Conservation (phyloP, 2,113 vertebrate species). For the Crypturellus undulatus region DNA sequence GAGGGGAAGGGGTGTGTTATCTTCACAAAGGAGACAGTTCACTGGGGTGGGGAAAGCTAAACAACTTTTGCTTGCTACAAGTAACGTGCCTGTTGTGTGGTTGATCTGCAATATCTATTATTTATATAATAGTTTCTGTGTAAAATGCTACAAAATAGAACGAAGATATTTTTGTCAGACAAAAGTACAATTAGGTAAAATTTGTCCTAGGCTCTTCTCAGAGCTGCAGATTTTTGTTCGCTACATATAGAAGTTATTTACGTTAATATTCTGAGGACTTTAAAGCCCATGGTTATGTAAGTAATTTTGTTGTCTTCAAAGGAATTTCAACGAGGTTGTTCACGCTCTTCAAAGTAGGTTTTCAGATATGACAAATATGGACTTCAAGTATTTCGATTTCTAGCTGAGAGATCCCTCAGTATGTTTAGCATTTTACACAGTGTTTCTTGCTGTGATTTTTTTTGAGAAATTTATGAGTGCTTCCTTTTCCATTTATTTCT, state of each 20-base stretch:
- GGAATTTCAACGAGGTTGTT: not conserved
- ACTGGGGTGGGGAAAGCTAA: not conserved
- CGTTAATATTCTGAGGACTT: not conserved
- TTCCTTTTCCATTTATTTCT: not conserved
- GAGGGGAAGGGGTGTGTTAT: not conserved
- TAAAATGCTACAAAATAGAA: too few relatives aligned
- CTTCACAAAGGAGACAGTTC: not conserved
- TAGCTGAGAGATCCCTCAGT: not conserved
- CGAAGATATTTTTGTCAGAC: too few relatives aligned
- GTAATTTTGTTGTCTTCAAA: not conserved
- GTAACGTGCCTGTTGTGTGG: too few relatives aligned
- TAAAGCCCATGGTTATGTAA: not conserved
- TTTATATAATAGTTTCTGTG: too few relatives aligned
- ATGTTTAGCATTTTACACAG: not conserved
- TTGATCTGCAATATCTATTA: too few relatives aligned
- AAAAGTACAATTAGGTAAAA: too few relatives aligned
- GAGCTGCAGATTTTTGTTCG: not conserved
- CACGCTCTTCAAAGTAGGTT: not conserved
- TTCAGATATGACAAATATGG: not conserved
- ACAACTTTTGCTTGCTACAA: not conserved
- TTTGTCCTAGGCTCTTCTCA: not conserved
- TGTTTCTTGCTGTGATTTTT: slow-evolving; percentile 8
- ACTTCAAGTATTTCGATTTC: not conserved
- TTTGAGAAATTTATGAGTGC: not conserved
- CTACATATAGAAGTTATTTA: not conserved